Conservation (phyloP, 2,888 invertebrate genomes). For the Belgica antarctica region DNA sequence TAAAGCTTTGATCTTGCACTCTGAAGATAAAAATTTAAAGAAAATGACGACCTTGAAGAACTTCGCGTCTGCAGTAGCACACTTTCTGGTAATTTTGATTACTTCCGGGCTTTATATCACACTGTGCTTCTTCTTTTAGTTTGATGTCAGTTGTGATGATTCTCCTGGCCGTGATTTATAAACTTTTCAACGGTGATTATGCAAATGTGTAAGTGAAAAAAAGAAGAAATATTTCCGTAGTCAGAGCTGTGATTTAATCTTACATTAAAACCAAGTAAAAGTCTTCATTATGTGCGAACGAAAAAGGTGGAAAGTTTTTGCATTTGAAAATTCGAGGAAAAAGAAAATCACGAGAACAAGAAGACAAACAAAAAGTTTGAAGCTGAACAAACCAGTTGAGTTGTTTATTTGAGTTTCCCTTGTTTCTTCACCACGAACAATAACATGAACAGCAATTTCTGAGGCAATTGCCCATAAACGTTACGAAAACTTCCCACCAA, state of each 20-base stretch:
- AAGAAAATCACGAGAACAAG: too few relatives aligned
- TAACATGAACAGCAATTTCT: background rate
- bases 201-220: conserved; percentile 64
- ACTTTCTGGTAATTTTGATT: too few relatives aligned
- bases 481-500: too few relatives aligned
- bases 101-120: conserved; percentile 52
- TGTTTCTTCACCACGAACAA: background rate
- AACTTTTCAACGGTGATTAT: conserved; percentile 56
- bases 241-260: background rate
- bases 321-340: background rate
- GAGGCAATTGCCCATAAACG: background rate
- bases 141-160: conserved; percentile 72
- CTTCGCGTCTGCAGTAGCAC: too few relatives aligned
- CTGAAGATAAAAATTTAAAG: too few relatives aligned
- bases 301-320: conserved; percentile 17
- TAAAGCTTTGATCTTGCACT: too few relatives aligned
- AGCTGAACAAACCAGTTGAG: background rate
- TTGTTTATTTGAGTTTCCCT: conserved; percentile 4
- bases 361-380: background rate
- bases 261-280: background rate
- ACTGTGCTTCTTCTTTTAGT: conserved; percentile 54
- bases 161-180: conserved; percentile 62
- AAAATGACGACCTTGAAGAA: too few relatives aligned
- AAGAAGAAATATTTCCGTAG: background rate
- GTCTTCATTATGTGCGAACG: background rate